Percentiles rank a stretch among this genome's conserved stretches.
phyloP scores from a whole-genome alignment of 1,140 invertebrate genomes.

The Chrysopa pallens region DNA sequence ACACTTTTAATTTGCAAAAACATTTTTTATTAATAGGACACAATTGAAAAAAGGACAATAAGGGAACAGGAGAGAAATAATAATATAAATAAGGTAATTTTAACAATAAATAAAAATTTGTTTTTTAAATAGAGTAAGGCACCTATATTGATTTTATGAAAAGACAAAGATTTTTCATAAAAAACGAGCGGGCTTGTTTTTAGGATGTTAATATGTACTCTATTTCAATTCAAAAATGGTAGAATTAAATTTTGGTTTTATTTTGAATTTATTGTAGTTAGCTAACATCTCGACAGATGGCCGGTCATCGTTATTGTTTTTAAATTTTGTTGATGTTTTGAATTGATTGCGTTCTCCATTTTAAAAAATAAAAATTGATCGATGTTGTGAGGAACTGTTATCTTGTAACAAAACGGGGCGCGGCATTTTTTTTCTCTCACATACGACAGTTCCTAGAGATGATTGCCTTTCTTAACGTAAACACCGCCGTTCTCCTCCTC shows the following conservation, averaged over 20 bases:
- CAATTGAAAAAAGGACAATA: too few relatives aligned
- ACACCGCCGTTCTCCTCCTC: not conserved
- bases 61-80: not conserved
- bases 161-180: not conserved
- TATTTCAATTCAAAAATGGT: too few relatives aligned
- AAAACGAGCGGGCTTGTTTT: not conserved
- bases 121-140: not conserved
- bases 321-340: not conserved
- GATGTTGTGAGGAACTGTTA: not conserved
- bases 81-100: not conserved
- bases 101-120: not conserved
- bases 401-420: not conserved
- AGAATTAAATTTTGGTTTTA: too few relatives aligned
- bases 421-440: not conserved
- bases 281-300: too few relatives aligned
- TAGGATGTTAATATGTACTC: too few relatives aligned
- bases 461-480: not conserved
- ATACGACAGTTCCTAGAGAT: not conserved
- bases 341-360: not conserved
- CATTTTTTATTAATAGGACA: too few relatives aligned
- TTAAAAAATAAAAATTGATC: not conserved
- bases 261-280: too few relatives aligned
- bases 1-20: too few relatives aligned
- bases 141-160: not conserved
- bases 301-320: not conserved